Base-by-base conservation (phyloP, 2,888 invertebrate genomes). In the Agriopis aurantiaria region DNA sequence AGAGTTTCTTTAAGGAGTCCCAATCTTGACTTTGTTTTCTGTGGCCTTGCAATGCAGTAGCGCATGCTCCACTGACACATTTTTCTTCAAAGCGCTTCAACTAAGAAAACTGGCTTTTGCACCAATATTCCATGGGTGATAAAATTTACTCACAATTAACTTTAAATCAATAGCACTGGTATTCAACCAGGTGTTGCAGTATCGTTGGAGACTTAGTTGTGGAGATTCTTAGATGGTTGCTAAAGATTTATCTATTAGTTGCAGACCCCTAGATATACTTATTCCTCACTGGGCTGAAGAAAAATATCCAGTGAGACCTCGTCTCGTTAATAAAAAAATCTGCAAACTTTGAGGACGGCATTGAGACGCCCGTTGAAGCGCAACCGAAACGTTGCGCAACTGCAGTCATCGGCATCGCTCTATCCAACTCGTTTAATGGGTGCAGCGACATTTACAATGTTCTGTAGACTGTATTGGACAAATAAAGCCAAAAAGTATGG, bases 401-500 rank as follows among this genome's bases (percentile, higher is more conserved):
- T 14, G 14, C 62, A 23, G 58, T 10, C 63, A 53, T 68, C 63
- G 58, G 8, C 63, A 53, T 68, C 63, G 14, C 53, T 51, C 58
- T 4, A 52, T 46, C 57, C 45, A 46, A 12, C 45, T 61, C 48
- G 43, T 11, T 45, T 43, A 43, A 55, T 64, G 63, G 68, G 68
- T 64, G 68, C 63, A 68, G 63, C 53, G 53, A 59, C 63, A 48
- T 59, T 68, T 57, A 57, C 12, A 49, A n/a, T 23, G 58, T 46
- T 46, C 45, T 45, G 41, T 17, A 17, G 40, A 14, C 57, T 45
- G 59, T 48, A 59, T 46, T 33, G 49, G 14, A 6, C 14, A 14
- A 60, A 60, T 51, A 60, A 60, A 60, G 49, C 60, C 49, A 60
- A 60, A 49, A 60, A 60, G 40, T 60, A 51, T 41, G 40, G 23